Conservation (phyloP, 2,888 invertebrate species). For the Elegia similella region DNA sequence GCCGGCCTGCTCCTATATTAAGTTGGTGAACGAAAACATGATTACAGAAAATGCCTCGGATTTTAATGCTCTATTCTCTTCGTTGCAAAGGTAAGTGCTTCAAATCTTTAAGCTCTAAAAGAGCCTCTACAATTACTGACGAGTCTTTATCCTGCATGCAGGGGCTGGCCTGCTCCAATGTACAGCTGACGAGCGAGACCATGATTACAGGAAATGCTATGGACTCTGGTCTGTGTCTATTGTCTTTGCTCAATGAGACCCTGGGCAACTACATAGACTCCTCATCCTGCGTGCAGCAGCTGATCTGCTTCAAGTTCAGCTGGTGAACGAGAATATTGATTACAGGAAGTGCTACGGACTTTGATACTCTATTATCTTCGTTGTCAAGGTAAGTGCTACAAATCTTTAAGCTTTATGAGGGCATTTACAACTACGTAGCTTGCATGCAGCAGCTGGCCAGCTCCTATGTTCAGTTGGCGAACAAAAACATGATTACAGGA, state of each 20-base stretch:
- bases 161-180: slow-evolving; percentile 86
- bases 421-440: too few species aligned
- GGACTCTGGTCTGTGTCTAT: slow-evolving; percentile 83
- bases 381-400: slow-evolving; percentile 86
- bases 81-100: too few species aligned
- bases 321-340: slow-evolving; percentile 85
- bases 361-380: slow-evolving; percentile 83
- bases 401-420: too few species aligned
- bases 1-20: too few species aligned
- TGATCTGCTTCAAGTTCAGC: slow-evolving; percentile 86
- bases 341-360: slow-evolving; percentile 83
- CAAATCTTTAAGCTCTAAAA: too few species aligned
- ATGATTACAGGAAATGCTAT: slow-evolving; percentile 83
- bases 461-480: slow-evolving; percentile 87
- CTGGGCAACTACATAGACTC: slow-evolving; percentile 87
- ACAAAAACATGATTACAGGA: slow-evolving; percentile 83
- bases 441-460: slow-evolving; percentile 87
- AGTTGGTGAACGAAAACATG: too few species aligned
- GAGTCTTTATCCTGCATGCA: slow-evolving; percentile 88
- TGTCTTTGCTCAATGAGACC: slow-evolving; percentile 84
- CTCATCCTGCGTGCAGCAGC: slow-evolving; percentile 85
- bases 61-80: too few species aligned
- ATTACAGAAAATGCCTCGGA: slow-evolving; percentile 82
- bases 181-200: slow-evolving; percentile 86
- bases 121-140: too few species aligned